Conservation (phyloP, 1,140 invertebrate genomes). For the Papilio machaon region DNA sequence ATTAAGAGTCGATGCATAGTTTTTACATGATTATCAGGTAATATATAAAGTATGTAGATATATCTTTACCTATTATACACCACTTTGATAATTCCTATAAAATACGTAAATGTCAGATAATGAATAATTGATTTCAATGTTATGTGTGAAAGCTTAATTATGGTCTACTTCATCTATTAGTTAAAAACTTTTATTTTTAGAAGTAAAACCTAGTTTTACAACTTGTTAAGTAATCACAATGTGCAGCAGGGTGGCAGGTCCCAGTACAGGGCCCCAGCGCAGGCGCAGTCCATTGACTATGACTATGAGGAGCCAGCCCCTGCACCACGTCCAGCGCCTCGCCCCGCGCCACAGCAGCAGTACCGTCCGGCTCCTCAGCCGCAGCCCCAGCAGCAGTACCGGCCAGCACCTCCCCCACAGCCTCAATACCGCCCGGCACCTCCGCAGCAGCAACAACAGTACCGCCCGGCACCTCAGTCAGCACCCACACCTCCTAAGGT, state of each 20-base stretch:
- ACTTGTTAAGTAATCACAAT: not conserved
- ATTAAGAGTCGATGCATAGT: too few relatives aligned
- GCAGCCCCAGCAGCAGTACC: constrained; percentile 48
- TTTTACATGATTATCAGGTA: too few relatives aligned
- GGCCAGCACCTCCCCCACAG: constrained; percentile 51
- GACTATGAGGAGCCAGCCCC: constrained; percentile 77
- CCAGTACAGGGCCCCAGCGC: constrained; percentile 52
- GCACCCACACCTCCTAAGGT: constrained; percentile 70
- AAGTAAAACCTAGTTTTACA: too few relatives aligned
- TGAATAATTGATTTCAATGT: too few relatives aligned
- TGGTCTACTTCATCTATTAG: too few relatives aligned
- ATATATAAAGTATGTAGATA: too few relatives aligned
- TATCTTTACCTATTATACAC: too few relatives aligned
- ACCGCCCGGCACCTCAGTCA: constrained; percentile 47
- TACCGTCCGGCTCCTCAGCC: constrained; percentile 43
- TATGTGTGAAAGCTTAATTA: too few relatives aligned
- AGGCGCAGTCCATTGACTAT: constrained; percentile 68
- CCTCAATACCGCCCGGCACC: constrained; percentile 50
- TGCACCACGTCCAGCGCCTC: constrained; percentile 47
- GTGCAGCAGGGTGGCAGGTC: constrained; percentile 50
- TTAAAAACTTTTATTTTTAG: too few relatives aligned
- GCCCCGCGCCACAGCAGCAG: constrained; percentile 47
- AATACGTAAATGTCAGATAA: too few relatives aligned
- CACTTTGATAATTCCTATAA: too few relatives aligned
- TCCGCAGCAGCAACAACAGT: constrained; percentile 48